Percentiles rank a stretch among this genome's conserved stretches.
These are phyloP conservation scores for Columba guinea DNA, from an alignment of 2,797 vertebrate species.

Conservation along the genomic window DNA sequence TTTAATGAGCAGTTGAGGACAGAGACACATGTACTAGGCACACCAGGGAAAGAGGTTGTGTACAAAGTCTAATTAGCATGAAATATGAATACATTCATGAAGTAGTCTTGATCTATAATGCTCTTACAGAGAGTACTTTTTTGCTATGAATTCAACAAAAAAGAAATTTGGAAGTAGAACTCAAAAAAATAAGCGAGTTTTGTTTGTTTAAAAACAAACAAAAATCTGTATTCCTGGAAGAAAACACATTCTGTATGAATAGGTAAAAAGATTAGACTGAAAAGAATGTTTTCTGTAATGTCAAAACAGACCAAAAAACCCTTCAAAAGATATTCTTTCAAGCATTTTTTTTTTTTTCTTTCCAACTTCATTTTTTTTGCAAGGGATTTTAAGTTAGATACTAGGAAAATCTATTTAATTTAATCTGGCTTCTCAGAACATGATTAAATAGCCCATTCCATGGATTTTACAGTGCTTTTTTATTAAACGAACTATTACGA, in stretches of 20 bases:
- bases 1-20: constrained; percentile 84
- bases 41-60: constrained; percentile 74
- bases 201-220: constrained; percentile 33
- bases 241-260: constrained; percentile 1
- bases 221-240: constrained; percentile 30
- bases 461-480: neutral
- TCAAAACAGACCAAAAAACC: constrained; percentile 3
- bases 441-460: neutral
- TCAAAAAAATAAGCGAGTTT: neutral
- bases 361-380: neutral
- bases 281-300: neutral
- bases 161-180: constrained; percentile 62
- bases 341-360: neutral
- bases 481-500: neutral
- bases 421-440: neutral
- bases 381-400: neutral
- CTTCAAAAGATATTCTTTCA: neutral
- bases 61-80: constrained; percentile 81
- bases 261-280: constrained; percentile 39
- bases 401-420: neutral
- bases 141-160: constrained; percentile 63
- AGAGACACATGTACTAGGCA: constrained; percentile 79
- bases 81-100: constrained; percentile 78
- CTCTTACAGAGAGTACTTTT: constrained; percentile 70
- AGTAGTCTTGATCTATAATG: constrained; percentile 76